Conservation (phyloP, 2,797 vertebrate species). For the Amblyopsis hoosieri region DNA sequence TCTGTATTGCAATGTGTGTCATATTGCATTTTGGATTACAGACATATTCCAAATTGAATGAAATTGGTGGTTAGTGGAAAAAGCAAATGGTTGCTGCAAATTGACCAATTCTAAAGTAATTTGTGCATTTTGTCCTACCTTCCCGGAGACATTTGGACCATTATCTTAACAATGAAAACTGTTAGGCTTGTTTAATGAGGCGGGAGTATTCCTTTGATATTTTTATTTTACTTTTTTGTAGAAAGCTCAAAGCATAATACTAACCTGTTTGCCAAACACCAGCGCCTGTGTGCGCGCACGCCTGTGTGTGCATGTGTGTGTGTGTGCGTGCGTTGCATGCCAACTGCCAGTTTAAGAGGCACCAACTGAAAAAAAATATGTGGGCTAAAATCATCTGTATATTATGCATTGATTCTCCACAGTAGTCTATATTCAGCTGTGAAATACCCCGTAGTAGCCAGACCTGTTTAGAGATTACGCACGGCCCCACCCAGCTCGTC, state of each 20-base stretch:
- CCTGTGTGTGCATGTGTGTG: background rate
- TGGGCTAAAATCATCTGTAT: conserved; percentile 25
- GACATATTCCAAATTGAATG: background rate
- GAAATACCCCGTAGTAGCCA: conserved; percentile 36
- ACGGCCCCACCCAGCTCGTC: conserved; percentile 23
- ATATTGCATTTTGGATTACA: background rate
- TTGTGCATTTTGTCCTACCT: background rate
- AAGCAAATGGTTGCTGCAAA: background rate
- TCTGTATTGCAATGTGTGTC: conserved; percentile 1
- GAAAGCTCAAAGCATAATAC: background rate
- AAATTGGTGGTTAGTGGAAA: background rate
- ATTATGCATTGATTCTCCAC: conserved; percentile 48
- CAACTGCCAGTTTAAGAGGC: background rate
- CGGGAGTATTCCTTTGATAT: background rate
- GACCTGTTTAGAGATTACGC: conserved; percentile 19
- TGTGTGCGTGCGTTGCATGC: background rate
- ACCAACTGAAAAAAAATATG: background rate
- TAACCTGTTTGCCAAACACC: background rate
- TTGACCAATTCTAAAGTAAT: background rate
- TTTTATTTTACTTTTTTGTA: background rate
- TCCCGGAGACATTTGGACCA: background rate
- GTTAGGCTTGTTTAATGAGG: background rate
- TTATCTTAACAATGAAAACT: conserved; percentile 1
- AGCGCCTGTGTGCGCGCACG: background rate
- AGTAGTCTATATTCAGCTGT: conserved; percentile 23